Percentiles rank a stretch among this genome's conserved stretches.
Conservation (phyloP, 2,113 vertebrate species). For the Lepus americanus region DNA sequence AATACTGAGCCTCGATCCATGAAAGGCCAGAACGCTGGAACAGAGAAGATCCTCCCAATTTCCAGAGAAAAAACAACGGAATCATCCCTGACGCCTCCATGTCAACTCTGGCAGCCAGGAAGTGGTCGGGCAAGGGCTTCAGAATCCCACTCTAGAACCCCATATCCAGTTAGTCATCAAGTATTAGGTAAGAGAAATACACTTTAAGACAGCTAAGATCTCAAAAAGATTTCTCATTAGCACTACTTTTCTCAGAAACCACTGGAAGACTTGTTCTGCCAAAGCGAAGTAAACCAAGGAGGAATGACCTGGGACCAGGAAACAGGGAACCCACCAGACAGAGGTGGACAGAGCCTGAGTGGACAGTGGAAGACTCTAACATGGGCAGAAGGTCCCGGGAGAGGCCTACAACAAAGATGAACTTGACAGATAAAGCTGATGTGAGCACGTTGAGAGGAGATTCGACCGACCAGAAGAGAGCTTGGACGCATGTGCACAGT, state of each 20-base stretch:
- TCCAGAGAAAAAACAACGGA: background rate
- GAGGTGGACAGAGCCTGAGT: background rate
- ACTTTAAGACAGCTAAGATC: background rate
- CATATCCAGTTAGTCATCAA: background rate
- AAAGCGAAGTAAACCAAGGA: background rate
- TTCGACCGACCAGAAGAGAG: background rate
- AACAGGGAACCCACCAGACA: background rate
- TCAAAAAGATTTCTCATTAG: background rate
- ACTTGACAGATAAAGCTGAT: fast-evolving
- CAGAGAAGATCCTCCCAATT: background rate
- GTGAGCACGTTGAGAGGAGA: background rate
- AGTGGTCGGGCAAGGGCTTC: fast-evolving
- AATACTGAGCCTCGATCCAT: background rate
- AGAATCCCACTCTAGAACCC: background rate
- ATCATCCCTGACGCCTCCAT: fast-evolving
- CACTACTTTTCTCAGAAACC: background rate
- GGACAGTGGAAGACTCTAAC: background rate
- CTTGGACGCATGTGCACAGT: too few species aligned
- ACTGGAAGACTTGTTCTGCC: background rate
- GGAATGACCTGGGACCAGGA: background rate
- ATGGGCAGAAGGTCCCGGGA: background rate
- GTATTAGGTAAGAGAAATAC: background rate
- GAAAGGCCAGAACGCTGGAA: background rate
- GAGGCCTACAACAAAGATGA: background rate
- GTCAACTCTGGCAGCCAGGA: background rate